phyloP scores from a whole-genome alignment of 2,888 invertebrate species.

The Ischnura elegans region DNA sequence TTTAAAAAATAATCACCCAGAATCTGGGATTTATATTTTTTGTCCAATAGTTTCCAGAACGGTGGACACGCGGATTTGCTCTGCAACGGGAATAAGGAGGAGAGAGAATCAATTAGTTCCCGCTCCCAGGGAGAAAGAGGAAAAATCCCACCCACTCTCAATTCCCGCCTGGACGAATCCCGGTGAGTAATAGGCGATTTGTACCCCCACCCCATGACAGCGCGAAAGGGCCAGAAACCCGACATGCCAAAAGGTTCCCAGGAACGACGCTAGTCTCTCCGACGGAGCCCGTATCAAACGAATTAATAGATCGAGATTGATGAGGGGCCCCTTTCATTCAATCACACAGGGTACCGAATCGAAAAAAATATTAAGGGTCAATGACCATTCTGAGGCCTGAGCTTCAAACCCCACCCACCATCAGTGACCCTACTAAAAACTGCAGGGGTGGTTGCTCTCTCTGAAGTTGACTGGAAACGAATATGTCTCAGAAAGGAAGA shows the following conservation, averaged over 20 bases:
- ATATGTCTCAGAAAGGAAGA: too few relatives aligned
- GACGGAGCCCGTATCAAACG: not conserved
- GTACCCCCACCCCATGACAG: not conserved
- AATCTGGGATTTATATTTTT: not conserved
- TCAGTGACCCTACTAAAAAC: too few relatives aligned
- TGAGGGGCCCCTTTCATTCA: not conserved
- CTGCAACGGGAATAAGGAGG: not conserved
- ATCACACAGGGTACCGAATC: not conserved
- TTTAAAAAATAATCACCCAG: not conserved
- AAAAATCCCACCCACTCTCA: not conserved
- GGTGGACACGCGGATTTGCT: not conserved
- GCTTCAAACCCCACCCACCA: too few relatives aligned
- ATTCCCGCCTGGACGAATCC: not conserved
- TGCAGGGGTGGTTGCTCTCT: too few relatives aligned
- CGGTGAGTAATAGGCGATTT: slow-evolving; percentile 8
- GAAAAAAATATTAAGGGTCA: slow-evolving; percentile 5
- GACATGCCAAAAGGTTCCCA: not conserved
- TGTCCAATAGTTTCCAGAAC: not conserved
- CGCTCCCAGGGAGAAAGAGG: not conserved
- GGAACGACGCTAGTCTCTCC: too few relatives aligned
- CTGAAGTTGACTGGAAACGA: too few relatives aligned
- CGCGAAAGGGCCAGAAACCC: not conserved
- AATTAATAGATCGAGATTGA: not conserved
- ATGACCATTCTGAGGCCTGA: not conserved
- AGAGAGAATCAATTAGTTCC: not conserved